Base-by-base conservation (phyloP, 1,140 invertebrate species). In the Pseudobourletiella spinata region DNA sequence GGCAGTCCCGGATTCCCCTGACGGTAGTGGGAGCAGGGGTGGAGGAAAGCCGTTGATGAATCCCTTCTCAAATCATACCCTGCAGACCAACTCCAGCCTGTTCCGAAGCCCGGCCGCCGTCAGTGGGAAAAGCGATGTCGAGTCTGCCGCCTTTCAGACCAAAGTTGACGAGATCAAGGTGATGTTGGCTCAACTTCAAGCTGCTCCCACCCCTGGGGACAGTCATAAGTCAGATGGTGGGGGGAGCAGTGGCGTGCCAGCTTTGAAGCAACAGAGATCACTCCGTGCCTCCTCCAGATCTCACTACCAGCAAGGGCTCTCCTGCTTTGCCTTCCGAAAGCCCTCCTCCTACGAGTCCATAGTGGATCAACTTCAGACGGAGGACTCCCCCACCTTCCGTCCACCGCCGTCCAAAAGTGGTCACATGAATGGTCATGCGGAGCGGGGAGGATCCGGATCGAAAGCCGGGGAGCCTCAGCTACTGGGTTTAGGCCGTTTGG, bases 311-410 rank as follows among this genome's bases (percentile, higher is more conserved):
- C 61, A 67, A 35, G 24, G 58, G 2, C 26, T 70, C 1, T 64
- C 68, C 25, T 70, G 68, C 39, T 70, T 70, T 30, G 65, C 59
- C 1, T 67, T 70, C 30, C 64, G 57, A 28, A 70, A 70, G 39
- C 65, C 65, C 0, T 56, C 63, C 0, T 70, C 68, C 1, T 63
- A 58, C 30, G 68, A 70, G 29, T 70, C 68, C 1, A 57, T 70
- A 16, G 57, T 58, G 1, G 64, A 70, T 29, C 63, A 63, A 22
- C 4, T 63, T 1, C 35, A 63, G 25, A 8, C 8, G 0, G 64
- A 61, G n/a, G 63, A 58, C 18, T 11, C 8, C 32, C 32, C 8
- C 8, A 39, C 32, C 32, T n/a, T 39, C 32, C n/a, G n/a, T n/a
- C 8, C 8, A 39, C 32, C 32, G 8, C 8, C 8, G n/a, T 8